Evolutionary conservation across 2,797 vertebrate species (phyloP).

Genomic region (Coccyzus lansbergi): DNA sequence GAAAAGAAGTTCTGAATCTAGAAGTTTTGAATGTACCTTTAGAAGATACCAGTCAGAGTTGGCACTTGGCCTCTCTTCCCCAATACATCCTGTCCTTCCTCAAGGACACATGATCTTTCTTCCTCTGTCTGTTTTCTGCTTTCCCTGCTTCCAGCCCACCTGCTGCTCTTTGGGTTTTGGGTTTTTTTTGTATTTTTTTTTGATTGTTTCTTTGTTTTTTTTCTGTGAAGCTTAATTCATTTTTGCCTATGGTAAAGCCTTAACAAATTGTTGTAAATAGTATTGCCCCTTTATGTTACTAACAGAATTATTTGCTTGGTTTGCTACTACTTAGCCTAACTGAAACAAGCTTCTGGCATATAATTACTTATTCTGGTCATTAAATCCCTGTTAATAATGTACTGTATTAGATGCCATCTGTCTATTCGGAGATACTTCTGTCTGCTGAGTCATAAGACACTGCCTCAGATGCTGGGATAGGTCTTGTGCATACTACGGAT

Average conservation of each 20-base stretch:
- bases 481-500: not conserved
- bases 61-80: not conserved
- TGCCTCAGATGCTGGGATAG: not conserved
- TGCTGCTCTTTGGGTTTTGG: not conserved
- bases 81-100: not conserved
- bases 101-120: not conserved
- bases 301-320: constrained; percentile 6
- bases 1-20: not conserved
- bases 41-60: not conserved
- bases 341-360: constrained; percentile 6
- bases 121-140: not conserved
- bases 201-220: not conserved
- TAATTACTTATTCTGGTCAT: constrained; percentile 38
- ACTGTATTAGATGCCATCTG: not conserved
- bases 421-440: not conserved
- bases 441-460: not conserved
- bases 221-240: not conserved
- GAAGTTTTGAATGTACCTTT: not conserved
- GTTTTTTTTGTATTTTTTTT: too few species aligned
- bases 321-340: not conserved
- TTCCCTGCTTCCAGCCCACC: fast-evolving
- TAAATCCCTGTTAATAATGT: not conserved
- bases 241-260: not conserved
- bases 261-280: not conserved
- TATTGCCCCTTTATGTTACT: not conserved